These are phyloP conservation scores for Pogona vitticeps DNA, from an alignment of 2,113 vertebrate genomes.

Conservation along the genomic window DNA sequence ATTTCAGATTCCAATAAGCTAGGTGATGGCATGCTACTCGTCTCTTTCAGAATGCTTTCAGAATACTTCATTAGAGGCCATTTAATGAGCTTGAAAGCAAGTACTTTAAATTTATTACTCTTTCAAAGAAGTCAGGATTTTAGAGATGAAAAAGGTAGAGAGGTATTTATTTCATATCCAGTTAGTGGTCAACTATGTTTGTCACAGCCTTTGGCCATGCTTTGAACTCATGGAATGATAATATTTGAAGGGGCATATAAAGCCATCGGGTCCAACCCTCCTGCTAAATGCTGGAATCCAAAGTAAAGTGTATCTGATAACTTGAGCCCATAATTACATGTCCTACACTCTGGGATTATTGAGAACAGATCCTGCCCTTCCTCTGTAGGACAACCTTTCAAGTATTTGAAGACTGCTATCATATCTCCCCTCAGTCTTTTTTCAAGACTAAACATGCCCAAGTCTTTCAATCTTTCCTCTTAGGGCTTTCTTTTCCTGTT, in stretches of 20 bases:
- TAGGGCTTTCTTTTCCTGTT: not conserved
- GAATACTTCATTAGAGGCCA: constrained; percentile 55
- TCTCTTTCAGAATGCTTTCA: constrained; percentile 58
- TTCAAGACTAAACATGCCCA: too few relatives aligned
- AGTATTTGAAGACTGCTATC: too few relatives aligned
- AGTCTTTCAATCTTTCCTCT: too few relatives aligned
- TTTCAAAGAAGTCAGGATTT: constrained; percentile 57
- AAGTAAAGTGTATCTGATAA: too few relatives aligned
- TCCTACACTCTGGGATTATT: too few relatives aligned
- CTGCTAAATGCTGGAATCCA: too few relatives aligned
- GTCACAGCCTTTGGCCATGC: not conserved
- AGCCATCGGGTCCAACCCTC: too few relatives aligned
- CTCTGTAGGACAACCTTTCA: too few relatives aligned
- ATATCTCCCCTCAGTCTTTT: too few relatives aligned
- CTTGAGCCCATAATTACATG: too few relatives aligned
- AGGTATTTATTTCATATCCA: constrained; percentile 36
- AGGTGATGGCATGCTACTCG: constrained; percentile 52
- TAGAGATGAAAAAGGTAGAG: constrained; percentile 40
- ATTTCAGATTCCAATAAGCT: constrained; percentile 61
- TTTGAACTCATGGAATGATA: not conserved
- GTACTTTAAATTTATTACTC: constrained; percentile 65
- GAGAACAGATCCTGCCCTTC: too few relatives aligned
- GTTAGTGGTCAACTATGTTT: not conserved
- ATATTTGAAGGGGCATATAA: too few relatives aligned
- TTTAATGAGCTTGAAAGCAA: constrained; percentile 71